Conservation (phyloP, 2,888 invertebrate genomes). For the Polietes domitor region DNA sequence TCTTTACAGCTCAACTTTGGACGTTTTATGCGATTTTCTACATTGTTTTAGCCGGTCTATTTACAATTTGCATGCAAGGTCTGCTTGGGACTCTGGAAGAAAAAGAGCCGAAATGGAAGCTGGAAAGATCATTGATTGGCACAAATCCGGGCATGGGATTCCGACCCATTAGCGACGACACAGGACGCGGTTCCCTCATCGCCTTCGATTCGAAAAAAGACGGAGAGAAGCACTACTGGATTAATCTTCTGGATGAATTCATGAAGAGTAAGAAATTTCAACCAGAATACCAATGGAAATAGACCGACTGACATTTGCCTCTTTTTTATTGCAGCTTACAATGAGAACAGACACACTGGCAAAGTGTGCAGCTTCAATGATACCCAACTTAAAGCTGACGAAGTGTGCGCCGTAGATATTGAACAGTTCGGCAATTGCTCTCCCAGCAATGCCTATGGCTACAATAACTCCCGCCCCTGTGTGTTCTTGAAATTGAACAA, state of each 20-base stretch:
- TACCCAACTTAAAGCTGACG: constrained; percentile 78
- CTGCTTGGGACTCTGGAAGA: constrained; percentile 87
- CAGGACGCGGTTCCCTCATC: constrained; percentile 84
- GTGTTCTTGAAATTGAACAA: constrained; percentile 92
- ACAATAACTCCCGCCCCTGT: constrained; percentile 88
- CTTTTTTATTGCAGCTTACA: constrained; percentile 78
- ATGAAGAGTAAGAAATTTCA: constrained; percentile 82
- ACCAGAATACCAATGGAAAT: no score
- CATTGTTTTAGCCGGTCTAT: constrained; percentile 89
- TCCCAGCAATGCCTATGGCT: constrained; percentile 84
- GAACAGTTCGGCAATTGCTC: constrained; percentile 82
- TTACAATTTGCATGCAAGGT: constrained; percentile 92
- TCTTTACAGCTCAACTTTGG: constrained; percentile 87
- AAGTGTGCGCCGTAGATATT: constrained; percentile 83
- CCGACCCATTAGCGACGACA: constrained; percentile 83
- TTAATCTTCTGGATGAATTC: constrained; percentile 82
- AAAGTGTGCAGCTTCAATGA: constrained; percentile 82
- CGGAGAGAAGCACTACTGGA: constrained; percentile 83
- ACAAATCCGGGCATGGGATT: constrained; percentile 85
- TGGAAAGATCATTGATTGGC: constrained; percentile 89
- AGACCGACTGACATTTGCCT: background rate
- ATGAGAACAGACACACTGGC: constrained; percentile 77
- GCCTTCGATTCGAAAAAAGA: constrained; percentile 83
- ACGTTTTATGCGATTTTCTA: constrained; percentile 95
- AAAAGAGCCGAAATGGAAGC: constrained; percentile 88